Base-by-base conservation (phyloP, 2,888 invertebrate species). In the Lasioglossum zephyrum region DNA sequence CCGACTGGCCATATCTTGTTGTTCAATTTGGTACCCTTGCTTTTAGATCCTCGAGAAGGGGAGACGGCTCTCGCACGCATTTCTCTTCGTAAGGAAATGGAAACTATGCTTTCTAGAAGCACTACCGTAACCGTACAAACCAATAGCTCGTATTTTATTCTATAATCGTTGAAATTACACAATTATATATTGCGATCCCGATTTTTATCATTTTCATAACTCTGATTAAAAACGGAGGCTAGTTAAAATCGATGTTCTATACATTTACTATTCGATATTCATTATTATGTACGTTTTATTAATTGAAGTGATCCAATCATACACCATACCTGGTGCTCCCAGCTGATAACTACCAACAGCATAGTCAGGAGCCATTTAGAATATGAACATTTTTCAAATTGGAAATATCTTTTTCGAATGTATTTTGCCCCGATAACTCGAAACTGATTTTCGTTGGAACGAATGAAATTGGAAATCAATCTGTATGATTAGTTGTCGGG, bases 1-100 rank as follows among this genome's bases (percentile, higher is more conserved):
- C 63, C 63, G 26, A 63, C 26, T 13, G 11, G 6, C 63, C 63
- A 63, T 63, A 63, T 63, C 63, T 49, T 73, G 63, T 63, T 63
- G 63, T 63, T 63, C 63, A 63, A 63, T 63, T 63, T 63, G 13
- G 63, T 31, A 26, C 63, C 63, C 31, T 31, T 16, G 26, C 63
- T 31, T n/a, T 63, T 16, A n/a, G 63, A 63, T 31, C 63, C 16
- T 16, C 16, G 31, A 26, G 63, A 16, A 13, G 63, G 63, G 31
- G 53, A 53, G 8, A n/a, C 22, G 53, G 9, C 53, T n/a, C 16
- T 31, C 16, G 36, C 36, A 31, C 16, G 63, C 63, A 16, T 63
- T 63, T 31, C n/a, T 63, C 63, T 63, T 31, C 5, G 16, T 16
- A 6, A 31, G 26, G 2, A 31, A 63, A 16, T 16, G 63, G 16